Evolutionary conservation across 2,888 invertebrate species (phyloP).

Genomic region (Drosophila borealis): DNA sequence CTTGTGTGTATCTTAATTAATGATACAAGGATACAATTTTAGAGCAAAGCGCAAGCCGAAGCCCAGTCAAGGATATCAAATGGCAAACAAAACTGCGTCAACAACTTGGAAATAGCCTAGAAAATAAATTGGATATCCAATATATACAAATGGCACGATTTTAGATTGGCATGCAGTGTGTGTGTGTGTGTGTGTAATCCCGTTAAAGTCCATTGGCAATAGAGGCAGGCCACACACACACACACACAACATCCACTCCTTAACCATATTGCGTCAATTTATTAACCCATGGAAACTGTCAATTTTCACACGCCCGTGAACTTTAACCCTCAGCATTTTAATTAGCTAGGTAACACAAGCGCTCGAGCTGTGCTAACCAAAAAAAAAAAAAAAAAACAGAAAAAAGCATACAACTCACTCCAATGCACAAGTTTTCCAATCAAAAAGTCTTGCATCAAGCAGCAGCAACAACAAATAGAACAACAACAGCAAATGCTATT

Average conservation of each 20-base stretch:
- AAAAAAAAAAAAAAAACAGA: not conserved
- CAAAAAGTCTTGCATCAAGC: slow-evolving; percentile 48
- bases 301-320: slow-evolving; percentile 46
- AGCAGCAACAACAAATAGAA: slow-evolving; percentile 22
- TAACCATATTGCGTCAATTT: slow-evolving; percentile 20
- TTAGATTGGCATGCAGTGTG: slow-evolving; percentile 1
- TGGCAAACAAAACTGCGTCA: slow-evolving; percentile 34
- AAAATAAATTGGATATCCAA: slow-evolving; percentile 20
- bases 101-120: slow-evolving; percentile 19
- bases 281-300: slow-evolving; percentile 38
- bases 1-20: slow-evolving; percentile 61
- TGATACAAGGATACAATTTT: slow-evolving; percentile 54
- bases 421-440: slow-evolving; percentile 54
- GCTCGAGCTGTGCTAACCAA: not conserved
- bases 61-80: slow-evolving; percentile 56
- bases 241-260: not conserved
- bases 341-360: slow-evolving; percentile 32
- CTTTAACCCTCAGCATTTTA: slow-evolving; percentile 50
- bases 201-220: not conserved
- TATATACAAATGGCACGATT: not conserved
- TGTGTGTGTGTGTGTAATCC: not conserved
- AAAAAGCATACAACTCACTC: slow-evolving; percentile 23
- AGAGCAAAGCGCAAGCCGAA: slow-evolving; percentile 16
- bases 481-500: slow-evolving; percentile 23
- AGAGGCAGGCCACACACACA: not conserved